A percentile compares a stretch with the other conserved stretches of the same genome.
Evolutionary conservation across 2,113 vertebrate genomes (phyloP).

Genomic region (Melierax canorus): DNA sequence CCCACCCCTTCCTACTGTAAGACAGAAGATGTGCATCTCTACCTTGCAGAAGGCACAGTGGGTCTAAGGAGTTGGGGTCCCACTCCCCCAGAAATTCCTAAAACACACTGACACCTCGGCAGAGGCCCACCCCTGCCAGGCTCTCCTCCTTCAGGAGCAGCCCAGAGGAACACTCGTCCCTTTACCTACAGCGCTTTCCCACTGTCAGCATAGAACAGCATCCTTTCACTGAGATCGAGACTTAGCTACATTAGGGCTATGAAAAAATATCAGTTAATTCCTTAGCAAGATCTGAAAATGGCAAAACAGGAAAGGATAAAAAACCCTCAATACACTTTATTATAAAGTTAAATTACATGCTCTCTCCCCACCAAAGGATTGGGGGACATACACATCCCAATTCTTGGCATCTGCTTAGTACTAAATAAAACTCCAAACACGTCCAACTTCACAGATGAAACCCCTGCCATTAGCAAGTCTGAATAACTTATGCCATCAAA

Average conservation of each 20-base stretch:
- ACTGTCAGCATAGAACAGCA: fast-evolving
- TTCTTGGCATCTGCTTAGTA: neutral
- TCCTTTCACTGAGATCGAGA: neutral
- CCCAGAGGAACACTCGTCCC: neutral
- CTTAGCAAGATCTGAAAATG: neutral
- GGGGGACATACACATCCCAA: neutral
- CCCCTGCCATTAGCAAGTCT: neutral
- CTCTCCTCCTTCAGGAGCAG: neutral
- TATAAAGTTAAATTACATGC: neutral
- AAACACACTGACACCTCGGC: neutral
- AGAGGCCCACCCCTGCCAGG: neutral
- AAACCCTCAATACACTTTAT: fast-evolving
- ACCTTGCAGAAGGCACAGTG: neutral
- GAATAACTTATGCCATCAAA: neutral
- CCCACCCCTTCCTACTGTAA: neutral
- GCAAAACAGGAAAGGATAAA: neutral
- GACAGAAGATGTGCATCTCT: neutral
- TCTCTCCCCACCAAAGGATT: neutral
- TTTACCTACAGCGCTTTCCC: neutral
- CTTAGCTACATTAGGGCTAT: neutral
- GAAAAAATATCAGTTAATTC: neutral
- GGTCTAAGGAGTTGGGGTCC: neutral
- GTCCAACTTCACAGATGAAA: neutral
- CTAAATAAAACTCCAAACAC: neutral
- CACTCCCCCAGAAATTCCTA: neutral